These are phyloP conservation scores for Lysandra bellargus DNA, from an alignment of 2,888 invertebrate species.

Conservation along the genomic window DNA sequence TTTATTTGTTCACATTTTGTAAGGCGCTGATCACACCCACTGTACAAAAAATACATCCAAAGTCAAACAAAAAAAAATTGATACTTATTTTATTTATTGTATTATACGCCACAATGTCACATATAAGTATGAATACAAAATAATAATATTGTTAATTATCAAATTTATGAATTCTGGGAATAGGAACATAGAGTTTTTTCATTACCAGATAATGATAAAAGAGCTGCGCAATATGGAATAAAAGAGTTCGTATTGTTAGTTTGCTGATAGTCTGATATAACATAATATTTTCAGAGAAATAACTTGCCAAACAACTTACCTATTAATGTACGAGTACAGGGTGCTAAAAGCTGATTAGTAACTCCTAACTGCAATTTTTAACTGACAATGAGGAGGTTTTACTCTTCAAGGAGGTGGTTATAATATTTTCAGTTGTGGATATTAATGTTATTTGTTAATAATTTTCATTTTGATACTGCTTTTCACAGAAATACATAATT, in stretches of 20 bases:
- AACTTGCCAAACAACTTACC: not conserved
- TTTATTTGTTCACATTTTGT: conserved; percentile 4
- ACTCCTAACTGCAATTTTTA: not conserved
- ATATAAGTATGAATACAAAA: not conserved
- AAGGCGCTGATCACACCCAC: not conserved
- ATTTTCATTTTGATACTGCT: not conserved
- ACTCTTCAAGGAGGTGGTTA: not conserved
- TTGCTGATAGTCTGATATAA: not conserved
- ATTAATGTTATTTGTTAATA: not conserved
- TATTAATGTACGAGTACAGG: not conserved
- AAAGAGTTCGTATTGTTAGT: conserved; percentile 12
- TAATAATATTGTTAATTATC: not conserved
- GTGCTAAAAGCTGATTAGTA: not conserved
- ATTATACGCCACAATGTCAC: not conserved
- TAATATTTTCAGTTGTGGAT: not conserved
- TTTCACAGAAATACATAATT: too few relatives aligned
- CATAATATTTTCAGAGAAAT: not conserved
- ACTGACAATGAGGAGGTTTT: not conserved
- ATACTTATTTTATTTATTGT: too few relatives aligned
- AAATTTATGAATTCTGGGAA: not conserved
- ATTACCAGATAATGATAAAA: not conserved
- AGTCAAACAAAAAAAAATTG: not conserved
- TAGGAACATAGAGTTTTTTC: not conserved
- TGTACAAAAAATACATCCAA: not conserved
- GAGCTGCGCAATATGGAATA: not conserved